A percentile compares a stretch with the other conserved stretches of the same genome.
Evolutionary conservation across 2,888 invertebrate species (phyloP).

Genomic region (Drosophila nr. fundita): DNA sequence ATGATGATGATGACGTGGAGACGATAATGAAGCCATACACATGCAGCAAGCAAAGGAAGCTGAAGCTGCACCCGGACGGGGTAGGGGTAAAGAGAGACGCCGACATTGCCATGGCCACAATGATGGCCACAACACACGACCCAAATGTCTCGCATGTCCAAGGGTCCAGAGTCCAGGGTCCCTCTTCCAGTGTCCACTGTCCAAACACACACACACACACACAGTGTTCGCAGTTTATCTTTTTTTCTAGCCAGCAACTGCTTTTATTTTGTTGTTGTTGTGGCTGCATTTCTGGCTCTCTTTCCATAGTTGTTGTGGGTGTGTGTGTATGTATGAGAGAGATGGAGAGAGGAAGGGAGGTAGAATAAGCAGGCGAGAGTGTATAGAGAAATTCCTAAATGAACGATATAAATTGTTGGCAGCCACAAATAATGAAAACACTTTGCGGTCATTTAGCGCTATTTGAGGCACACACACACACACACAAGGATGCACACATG

Average conservation of each 20-base stretch:
- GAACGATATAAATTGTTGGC: slow-evolving; percentile 83
- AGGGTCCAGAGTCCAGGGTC: slow-evolving; percentile 10
- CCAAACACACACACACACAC: slow-evolving; percentile 1
- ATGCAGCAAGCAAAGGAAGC: slow-evolving; percentile 38
- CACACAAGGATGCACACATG: slow-evolving; percentile 32
- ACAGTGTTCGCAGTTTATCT: not conserved
- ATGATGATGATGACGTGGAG: slow-evolving; percentile 41
- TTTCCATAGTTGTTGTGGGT: slow-evolving; percentile 8
- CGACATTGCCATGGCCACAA: slow-evolving; percentile 56
- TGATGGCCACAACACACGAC: slow-evolving; percentile 70
- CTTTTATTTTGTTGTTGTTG: slow-evolving; percentile 5
- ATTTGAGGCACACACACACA: slow-evolving; percentile 64
- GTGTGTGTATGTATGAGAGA: not conserved
- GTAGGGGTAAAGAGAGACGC: not conserved
- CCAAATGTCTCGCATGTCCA: slow-evolving; percentile 51
- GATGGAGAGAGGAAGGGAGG: not conserved
- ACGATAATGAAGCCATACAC: slow-evolving; percentile 76
- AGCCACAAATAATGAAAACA: slow-evolving; percentile 81
- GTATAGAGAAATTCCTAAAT: slow-evolving; percentile 81
- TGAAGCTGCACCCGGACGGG: not conserved
- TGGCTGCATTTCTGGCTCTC: slow-evolving; percentile 1
- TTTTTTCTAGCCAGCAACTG: slow-evolving; percentile 16
- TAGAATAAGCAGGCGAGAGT: slow-evolving; percentile 3
- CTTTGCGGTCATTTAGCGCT: slow-evolving; percentile 79
- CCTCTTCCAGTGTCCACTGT: slow-evolving; percentile 9